Evolutionary conservation across 2,113 vertebrate species (phyloP).

Genomic region (Centropristis striata): DNA sequence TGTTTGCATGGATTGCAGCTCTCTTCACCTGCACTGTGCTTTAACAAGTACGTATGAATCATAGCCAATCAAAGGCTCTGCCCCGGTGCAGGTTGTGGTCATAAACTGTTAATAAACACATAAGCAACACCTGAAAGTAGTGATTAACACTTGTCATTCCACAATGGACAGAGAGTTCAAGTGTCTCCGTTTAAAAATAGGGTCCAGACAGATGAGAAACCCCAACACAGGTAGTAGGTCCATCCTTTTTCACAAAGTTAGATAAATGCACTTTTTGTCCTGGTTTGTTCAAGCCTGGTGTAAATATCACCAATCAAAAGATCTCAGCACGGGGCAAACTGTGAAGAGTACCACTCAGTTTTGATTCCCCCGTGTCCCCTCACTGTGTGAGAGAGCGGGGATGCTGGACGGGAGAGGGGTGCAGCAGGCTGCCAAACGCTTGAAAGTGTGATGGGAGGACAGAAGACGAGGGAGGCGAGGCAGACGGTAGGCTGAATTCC

Average conservation of each 20-base stretch:
- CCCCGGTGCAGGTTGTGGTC: constrained; percentile 6
- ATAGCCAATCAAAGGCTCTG: not conserved
- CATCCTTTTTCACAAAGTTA: constrained; percentile 32
- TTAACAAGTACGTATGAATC: not conserved
- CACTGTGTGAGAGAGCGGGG: constrained; percentile 88
- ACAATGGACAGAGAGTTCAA: constrained; percentile 36
- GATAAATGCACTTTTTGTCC: constrained; percentile 55
- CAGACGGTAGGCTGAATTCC: constrained; percentile 70
- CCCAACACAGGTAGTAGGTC: constrained; percentile 34
- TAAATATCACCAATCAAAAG: constrained; percentile 2
- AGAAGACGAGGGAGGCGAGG: constrained; percentile 59
- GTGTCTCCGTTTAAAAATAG: constrained; percentile 41
- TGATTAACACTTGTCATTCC: constrained; percentile 35
- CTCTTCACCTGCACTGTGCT: constrained; percentile 22
- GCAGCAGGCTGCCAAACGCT: constrained; percentile 87
- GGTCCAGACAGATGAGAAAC: not conserved
- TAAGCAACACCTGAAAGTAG: constrained; percentile 35
- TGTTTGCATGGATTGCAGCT: constrained; percentile 10
- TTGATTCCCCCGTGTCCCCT: constrained; percentile 47
- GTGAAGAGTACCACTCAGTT: constrained; percentile 24
- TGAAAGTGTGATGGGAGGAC: constrained; percentile 86
- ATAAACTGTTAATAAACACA: constrained; percentile 32
- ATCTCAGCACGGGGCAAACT: constrained; percentile 13
- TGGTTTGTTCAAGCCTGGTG: constrained; percentile 18
- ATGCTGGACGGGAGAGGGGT: constrained; percentile 83